Base-by-base conservation (phyloP, 2,888 invertebrate genomes). In the Campopleginae sp. region DNA sequence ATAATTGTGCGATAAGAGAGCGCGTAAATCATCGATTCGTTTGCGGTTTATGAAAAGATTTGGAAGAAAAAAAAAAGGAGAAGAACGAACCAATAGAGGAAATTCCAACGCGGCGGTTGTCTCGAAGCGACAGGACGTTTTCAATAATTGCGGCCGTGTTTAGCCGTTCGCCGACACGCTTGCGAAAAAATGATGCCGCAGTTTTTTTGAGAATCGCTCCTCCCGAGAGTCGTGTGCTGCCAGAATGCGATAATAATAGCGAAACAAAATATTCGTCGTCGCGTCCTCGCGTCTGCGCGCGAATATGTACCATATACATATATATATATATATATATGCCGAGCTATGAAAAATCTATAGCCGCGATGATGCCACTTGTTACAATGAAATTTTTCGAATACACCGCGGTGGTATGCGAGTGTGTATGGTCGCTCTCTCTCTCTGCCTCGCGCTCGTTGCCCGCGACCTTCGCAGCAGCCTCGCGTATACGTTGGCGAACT, bases 161-260 rank as follows among this genome's bases (percentile, higher is more conserved):
- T n/a, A n/a, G n/a, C n/a, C n/a, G n/a, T n/a, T n/a, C n/a, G n/a
- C n/a, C n/a, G n/a, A 31, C 31, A 31, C 31, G 4, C 31, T 31
- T 31, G 3, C 33, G 33, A 33, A 33, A 33, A 33, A 63, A 51
- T 38, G 65, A 44, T 54, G 23, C 54, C 42, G n/a, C n/a, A 80
- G 42, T 51, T 51, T 65, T 23, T 72, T 46, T 31, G 38, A 17
- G 75, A 76, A 71, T 71, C 46, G 61, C 68, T 54, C 38, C 74
- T 70, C 66, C 31, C 48, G 75, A 63, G 46, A 63, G 65, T 66
- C 38, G 48, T 61, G 44, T 65, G 75, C 75, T 65, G 75, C 75
- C 65, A 65, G 76, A 80, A 66, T n/a, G n/a, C 66, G 84, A 80
- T 84, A 80, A 80, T 84, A 84, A 84, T 84, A 84, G 80, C 71